A percentile compares a stretch with the other conserved stretches of the same genome.
Conservation (phyloP, 2,797 vertebrate species). For the Perodicticus potto region DNA sequence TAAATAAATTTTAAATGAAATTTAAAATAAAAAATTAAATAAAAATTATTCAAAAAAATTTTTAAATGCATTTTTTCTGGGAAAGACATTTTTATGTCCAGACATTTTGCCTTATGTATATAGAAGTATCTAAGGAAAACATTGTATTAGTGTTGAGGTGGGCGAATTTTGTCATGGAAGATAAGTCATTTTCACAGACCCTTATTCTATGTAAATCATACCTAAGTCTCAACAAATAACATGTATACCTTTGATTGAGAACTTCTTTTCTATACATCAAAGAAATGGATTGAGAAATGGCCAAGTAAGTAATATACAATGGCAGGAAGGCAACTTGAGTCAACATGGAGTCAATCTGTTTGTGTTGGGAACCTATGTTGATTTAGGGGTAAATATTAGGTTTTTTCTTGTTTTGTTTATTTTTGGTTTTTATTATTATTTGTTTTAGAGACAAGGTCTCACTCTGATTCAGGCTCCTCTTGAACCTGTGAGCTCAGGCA, state of each 20-base stretch:
- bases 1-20: no score
- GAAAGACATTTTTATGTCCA: conserved; percentile 23
- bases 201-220: neutral
- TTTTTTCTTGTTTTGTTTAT: neutral
- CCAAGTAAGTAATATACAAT: neutral
- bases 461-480: no score
- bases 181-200: neutral
- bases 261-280: neutral
- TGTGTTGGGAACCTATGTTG: neutral
- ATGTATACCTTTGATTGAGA: neutral
- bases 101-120: neutral
- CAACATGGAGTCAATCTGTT: neutral
- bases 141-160: neutral
- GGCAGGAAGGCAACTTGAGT: neutral
- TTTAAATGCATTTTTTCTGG: neutral
- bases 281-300: neutral
- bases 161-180: neutral
- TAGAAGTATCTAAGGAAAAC: conserved; percentile 4
- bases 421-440: no score
- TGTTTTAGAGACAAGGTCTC: no score
- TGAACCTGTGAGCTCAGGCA: no score
- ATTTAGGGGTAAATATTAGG: conserved; percentile 32
- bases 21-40: no score
- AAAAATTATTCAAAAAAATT: neutral
- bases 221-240: neutral